Base-by-base conservation (phyloP, 2,797 vertebrate species). In the Alcedo quadribrachys region DNA sequence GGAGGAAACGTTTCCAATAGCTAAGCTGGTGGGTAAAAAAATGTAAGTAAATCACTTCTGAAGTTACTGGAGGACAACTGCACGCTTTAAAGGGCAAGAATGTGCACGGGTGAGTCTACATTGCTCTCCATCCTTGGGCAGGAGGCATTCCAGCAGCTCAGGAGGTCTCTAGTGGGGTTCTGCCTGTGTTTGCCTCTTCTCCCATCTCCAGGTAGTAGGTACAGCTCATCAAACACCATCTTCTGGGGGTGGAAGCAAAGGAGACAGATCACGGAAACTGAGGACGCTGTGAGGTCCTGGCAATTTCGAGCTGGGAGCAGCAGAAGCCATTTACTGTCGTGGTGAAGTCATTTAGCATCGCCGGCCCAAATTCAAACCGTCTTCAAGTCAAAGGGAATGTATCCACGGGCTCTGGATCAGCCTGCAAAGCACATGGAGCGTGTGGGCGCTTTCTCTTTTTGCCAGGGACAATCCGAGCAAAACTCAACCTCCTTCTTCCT, bases 401-500 rank as follows among this genome's bases (percentile, higher is more conserved):
- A 82, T 83, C 66, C 65, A 21, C 22, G 10, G 92, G 87, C 87
- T 76, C 50, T 74, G 93, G 91, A 93, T 22, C 89, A 93, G 89
- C 63, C 93, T 69, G 82, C 70, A 12, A 6, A 91, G 87, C 95
- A 82, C 91, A 91, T 60, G 89, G 80, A 81, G 57, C 0, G 66
- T 2, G 87, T 93, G 86, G 95, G 95, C 5, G 84, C 94, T 81
- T 87, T 33, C 82, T 92, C 57, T 53, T 78, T 63, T 37, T 93
- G 92, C 94, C 95, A 96, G 94, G 95, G 95, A 95, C 91, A 93
- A 93, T 76, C 70, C 89, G 85, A 91, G 87, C 85, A 84, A 85
- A 95, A 55, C 53, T 57, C 94, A 95, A 54, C 61, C 92, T 87
- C 83, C 87, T 89, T 33, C 92, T 84, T 93, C 87, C 89, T 93